A percentile compares a stretch with the other conserved stretches of the same genome.
phyloP scores from a whole-genome alignment of 2,888 invertebrate species.

The Conistra vaccinii region DNA sequence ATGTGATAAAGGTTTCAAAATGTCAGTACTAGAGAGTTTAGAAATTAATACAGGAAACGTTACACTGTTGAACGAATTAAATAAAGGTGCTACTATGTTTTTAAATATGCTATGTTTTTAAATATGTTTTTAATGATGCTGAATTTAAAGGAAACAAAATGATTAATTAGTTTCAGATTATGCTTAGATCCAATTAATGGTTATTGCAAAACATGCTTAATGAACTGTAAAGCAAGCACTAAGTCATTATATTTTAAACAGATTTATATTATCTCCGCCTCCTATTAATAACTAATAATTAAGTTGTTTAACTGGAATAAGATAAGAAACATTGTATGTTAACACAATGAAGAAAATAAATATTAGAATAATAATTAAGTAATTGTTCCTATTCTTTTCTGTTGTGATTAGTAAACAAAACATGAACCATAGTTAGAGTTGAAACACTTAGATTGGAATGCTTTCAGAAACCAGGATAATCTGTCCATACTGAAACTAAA shows the following conservation, averaged over 20 bases:
- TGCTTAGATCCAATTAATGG: neutral
- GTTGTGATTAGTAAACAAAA: neutral
- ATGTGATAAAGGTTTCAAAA: too few relatives aligned
- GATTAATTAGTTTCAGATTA: constrained; percentile 9
- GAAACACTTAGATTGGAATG: neutral
- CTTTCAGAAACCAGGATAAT: neutral
- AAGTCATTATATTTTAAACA: neutral
- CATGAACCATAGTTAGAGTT: neutral
- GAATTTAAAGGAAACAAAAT: constrained; percentile 13
- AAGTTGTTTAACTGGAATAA: too few relatives aligned
- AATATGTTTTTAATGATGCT: constrained; percentile 2
- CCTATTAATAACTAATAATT: too few relatives aligned
- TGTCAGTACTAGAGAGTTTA: too few relatives aligned
- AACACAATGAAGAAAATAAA: too few relatives aligned
- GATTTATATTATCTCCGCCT: neutral
- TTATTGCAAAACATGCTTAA: constrained; percentile 13
- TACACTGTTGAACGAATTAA: too few relatives aligned
- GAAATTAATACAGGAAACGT: too few relatives aligned
- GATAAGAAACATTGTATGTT: too few relatives aligned
- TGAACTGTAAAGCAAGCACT: neutral
- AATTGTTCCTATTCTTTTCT: neutral
- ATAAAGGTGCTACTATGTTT: too few relatives aligned
- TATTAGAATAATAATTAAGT: too few relatives aligned
- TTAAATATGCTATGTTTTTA: constrained; percentile 12
- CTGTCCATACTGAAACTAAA: neutral